phyloP scores from a whole-genome alignment of 2,113 vertebrate species.

The Planiliza haematocheilus region DNA sequence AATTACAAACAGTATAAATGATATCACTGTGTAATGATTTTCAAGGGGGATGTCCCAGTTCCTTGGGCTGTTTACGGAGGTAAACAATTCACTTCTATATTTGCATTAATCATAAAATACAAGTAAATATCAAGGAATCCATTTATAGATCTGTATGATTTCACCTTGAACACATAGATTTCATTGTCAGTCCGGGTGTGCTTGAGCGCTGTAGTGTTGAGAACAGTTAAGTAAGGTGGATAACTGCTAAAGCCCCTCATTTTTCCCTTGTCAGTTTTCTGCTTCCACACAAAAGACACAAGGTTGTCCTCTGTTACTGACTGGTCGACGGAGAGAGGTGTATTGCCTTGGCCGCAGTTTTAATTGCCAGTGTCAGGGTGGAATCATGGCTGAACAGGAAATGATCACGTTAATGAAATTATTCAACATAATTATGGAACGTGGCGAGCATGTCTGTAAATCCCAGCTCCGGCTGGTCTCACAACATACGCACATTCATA shows the following conservation, averaged over 20 bases:
- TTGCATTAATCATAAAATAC: constrained; percentile 45
- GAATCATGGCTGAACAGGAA: constrained; percentile 73
- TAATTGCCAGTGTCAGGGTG: constrained; percentile 67
- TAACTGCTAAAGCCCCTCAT: constrained; percentile 57
- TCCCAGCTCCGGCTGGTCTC: constrained; percentile 56
- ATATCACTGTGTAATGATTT: constrained; percentile 38
- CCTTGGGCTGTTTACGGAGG: constrained; percentile 20
- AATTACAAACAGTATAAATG: constrained; percentile 30
- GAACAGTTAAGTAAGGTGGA: constrained; percentile 64
- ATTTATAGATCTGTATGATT: constrained; percentile 57
- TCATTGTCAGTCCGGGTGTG: constrained; percentile 47
- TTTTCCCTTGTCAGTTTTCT: constrained; percentile 54
- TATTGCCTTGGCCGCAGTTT: constrained; percentile 21
- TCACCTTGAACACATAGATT: constrained; percentile 58
- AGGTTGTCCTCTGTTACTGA: constrained; percentile 39
- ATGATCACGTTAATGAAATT: constrained; percentile 79
- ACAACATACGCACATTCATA: constrained; percentile 17
- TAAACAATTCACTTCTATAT: constrained; percentile 45
- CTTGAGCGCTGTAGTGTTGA: constrained; percentile 50
- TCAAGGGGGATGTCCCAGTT: constrained; percentile 20
- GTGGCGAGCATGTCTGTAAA: constrained; percentile 67
- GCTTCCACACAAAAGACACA: constrained; percentile 44
- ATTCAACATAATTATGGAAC: constrained; percentile 76
- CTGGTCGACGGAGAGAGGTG: constrained; percentile 36
- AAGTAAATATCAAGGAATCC: constrained; percentile 34